Evolutionary conservation across 2,113 vertebrate genomes (phyloP), one percentile per base, ranked within the genome.

Genomic region (Origma solitaria): DNA sequence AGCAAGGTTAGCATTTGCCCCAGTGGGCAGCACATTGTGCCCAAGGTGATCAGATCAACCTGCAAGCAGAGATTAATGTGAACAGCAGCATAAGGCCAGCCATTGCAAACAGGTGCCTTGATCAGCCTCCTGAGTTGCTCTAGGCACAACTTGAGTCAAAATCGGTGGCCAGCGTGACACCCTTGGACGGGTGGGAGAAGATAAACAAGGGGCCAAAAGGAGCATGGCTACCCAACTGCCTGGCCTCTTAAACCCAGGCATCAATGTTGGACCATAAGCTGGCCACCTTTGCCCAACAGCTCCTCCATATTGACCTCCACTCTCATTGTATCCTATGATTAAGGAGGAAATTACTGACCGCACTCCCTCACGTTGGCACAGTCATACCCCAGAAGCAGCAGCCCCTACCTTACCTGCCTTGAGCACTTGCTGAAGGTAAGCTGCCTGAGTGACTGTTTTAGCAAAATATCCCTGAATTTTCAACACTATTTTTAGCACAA

Each of bases 161-260:
- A 68, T 22, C 47, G 9, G 51, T 57, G 42, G 28, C 17, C 42
- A 47, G 21, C 0, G 0, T 66, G 27, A 13, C 8, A 17, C 0
- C 1, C 8, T 68, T 38, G 42, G 22, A 57, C 33, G 22, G n/a
- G 5, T 57, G 11, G 28, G 64, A 68, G 28, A 57, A 68, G 14
- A 25, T 13, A 33, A 38, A 23, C 51, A 49, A 68, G 64, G 42
- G 18, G 14, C 42, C 28, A 57, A 33, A 40, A 81, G 14, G 14
- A 57, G 14, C n/a, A 31, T 6, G 47, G 42, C 23, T 49, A 22
- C 28, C 11, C 22, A 33, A 14, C 18, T 49, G 17, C 23, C n/a
- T 14, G 8, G n/a, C 13, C 14, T 33, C 51, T 38, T 68, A 33
- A 81, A 12, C 16, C n/a, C n/a, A 25, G 27, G 17, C 11, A 33